Evolutionary conservation across 2,888 invertebrate species (phyloP).

Genomic region (Zaprionus obscuricornis): DNA sequence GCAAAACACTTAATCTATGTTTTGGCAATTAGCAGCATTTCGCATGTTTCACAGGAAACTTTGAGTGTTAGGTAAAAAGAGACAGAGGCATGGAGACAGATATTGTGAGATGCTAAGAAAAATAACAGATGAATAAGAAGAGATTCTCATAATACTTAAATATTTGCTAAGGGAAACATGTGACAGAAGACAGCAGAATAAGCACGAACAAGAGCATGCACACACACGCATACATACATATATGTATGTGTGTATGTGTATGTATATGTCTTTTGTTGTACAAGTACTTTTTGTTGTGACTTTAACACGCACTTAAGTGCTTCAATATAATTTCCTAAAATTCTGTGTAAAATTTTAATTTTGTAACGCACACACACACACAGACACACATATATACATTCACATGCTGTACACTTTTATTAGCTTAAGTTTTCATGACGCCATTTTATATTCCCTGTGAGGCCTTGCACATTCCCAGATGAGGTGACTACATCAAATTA

Average conservation of each 20-base stretch:
- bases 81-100: too few species aligned
- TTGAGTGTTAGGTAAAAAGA: too few species aligned
- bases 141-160: slow-evolving; percentile 47
- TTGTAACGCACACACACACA: slow-evolving; percentile 10
- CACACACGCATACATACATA: slow-evolving; percentile 1
- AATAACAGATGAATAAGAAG: neutral
- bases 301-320: slow-evolving; percentile 50
- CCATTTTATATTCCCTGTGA: slow-evolving; percentile 38
- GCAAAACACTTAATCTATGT: too few species aligned
- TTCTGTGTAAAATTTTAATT: slow-evolving; percentile 50
- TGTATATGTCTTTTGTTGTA: neutral
- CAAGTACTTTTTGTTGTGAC: slow-evolving; percentile 16
- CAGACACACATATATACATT: neutral
- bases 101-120: slow-evolving; percentile 23
- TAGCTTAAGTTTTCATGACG: slow-evolving; percentile 59
- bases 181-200: slow-evolving; percentile 19
- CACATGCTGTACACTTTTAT: slow-evolving; percentile 52
- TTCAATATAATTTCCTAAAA: slow-evolving; percentile 47
- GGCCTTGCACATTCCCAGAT: slow-evolving; percentile 16
- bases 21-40: too few species aligned
- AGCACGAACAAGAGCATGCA: slow-evolving; percentile 25
- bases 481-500: slow-evolving; percentile 60
- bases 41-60: too few species aligned
- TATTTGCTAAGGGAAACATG: slow-evolving; percentile 45
- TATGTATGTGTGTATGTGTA: neutral